A percentile compares a stretch with the other conserved stretches of the same genome.
phyloP scores from a whole-genome alignment of 2,113 vertebrate species.

The Galeopterus variegatus region DNA sequence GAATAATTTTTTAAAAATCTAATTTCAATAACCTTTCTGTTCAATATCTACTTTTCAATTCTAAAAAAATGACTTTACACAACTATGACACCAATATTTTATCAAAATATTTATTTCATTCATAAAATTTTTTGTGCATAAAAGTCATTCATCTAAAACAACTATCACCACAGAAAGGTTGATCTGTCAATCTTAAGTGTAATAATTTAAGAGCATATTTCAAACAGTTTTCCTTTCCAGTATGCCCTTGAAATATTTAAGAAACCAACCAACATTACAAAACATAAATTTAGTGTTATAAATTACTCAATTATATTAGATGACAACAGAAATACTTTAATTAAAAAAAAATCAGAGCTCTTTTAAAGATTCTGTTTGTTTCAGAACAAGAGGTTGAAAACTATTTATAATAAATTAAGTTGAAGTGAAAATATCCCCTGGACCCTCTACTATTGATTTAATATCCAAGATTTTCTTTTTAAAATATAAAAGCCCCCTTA shows the following conservation, averaged over 20 bases:
- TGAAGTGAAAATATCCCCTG: constrained; percentile 57
- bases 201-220: constrained; percentile 85
- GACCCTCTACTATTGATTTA: neutral
- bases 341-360: neutral
- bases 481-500: constrained; percentile 54
- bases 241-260: constrained; percentile 83
- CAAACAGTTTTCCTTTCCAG: constrained; percentile 81
- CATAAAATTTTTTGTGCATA: constrained; percentile 75
- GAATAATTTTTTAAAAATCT: neutral
- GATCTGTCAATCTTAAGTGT: constrained; percentile 83
- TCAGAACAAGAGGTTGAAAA: constrained; percentile 31
- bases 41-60: constrained; percentile 60
- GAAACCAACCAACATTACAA: constrained; percentile 74
- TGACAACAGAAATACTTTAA: neutral
- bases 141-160: constrained; percentile 82
- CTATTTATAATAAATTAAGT: constrained; percentile 47
- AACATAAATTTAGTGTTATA: constrained; percentile 81
- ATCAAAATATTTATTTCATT: constrained; percentile 84
- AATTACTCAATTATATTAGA: constrained; percentile 64
- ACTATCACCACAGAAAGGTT: constrained; percentile 75
- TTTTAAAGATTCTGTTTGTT: constrained; percentile 50
- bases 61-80: constrained; percentile 57
- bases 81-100: constrained; percentile 79
- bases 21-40: constrained; percentile 51
- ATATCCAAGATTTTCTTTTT: constrained; percentile 21